Percentiles rank a stretch among this genome's conserved stretches.
Evolutionary conservation across 2,888 invertebrate species (phyloP).

Genomic region (Vanessa cardui): DNA sequence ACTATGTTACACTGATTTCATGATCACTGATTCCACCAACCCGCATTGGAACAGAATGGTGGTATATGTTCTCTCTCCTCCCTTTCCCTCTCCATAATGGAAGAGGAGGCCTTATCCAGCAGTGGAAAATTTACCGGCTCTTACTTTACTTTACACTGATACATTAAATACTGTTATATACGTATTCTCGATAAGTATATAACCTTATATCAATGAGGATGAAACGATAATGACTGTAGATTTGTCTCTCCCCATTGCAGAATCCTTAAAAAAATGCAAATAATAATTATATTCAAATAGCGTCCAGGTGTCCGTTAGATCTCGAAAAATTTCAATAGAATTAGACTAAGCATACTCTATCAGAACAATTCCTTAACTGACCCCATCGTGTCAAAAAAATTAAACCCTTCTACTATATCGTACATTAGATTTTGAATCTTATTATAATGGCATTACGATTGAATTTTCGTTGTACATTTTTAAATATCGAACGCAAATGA

Average conservation of each 20-base stretch:
- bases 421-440: slow-evolving; percentile 29
- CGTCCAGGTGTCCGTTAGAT: slow-evolving; percentile 61
- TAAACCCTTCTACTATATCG: slow-evolving; percentile 36
- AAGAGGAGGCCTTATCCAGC: no score
- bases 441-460: slow-evolving; percentile 25
- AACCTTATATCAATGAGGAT: slow-evolving; percentile 1
- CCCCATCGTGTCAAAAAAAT: slow-evolving; percentile 49
- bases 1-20: no score
- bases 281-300: slow-evolving; percentile 51
- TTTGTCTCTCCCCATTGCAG: slow-evolving; percentile 6
- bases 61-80: no score
- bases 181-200: no score
- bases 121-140: no score
- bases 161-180: no score
- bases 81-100: no score
- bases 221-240: slow-evolving; percentile 6
- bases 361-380: slow-evolving; percentile 56
- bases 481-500: background rate
- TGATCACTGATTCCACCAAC: no score
- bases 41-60: no score
- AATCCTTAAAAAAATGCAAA: slow-evolving; percentile 21
- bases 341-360: slow-evolving; percentile 43
- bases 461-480: slow-evolving; percentile 13
- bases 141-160: no score
- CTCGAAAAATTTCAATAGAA: slow-evolving; percentile 53